Conservation (phyloP, 2,113 vertebrate genomes). For the Cryptotis parvus region DNA sequence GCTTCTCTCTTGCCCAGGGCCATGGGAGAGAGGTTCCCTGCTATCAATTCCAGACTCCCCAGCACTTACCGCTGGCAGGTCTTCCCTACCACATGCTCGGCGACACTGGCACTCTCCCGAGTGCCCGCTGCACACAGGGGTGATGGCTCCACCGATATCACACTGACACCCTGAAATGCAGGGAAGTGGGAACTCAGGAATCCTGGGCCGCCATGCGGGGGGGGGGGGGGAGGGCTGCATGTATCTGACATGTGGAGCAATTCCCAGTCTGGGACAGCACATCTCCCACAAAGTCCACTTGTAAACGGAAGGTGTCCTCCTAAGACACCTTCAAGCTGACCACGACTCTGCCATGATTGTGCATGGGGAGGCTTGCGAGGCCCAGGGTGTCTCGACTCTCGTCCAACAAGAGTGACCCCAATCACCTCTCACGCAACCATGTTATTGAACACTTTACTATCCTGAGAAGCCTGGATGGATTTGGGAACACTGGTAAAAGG, state of each 20-base stretch:
- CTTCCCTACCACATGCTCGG: slow-evolving; percentile 87
- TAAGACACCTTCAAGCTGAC: neutral
- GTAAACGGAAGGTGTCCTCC: neutral
- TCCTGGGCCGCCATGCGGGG: fast-evolving
- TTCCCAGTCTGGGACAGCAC: neutral
- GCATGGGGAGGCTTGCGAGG: fast-evolving
- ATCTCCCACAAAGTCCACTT: neutral
- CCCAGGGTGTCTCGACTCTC: too few species aligned
- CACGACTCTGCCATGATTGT: too few species aligned
- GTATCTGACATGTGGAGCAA: neutral
- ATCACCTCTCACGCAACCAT: too few species aligned
- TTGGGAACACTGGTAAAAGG: too few species aligned
- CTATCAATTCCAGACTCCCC: fast-evolving
- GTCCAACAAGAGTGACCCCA: too few species aligned
- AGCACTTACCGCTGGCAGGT: slow-evolving; percentile 92
- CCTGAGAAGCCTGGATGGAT: too few species aligned
- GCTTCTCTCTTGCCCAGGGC: neutral
- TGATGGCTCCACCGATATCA: slow-evolving; percentile 91
- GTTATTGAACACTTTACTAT: too few species aligned
- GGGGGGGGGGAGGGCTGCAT: too few species aligned
- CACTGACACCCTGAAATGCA: slow-evolving; percentile 91
- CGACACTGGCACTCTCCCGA: slow-evolving; percentile 91
- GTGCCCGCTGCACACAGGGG: slow-evolving; percentile 83
- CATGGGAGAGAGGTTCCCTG: neutral
- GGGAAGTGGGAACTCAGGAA: neutral